A percentile compares a stretch with the other conserved stretches of the same genome.
Evolutionary conservation across 2,888 invertebrate genomes (phyloP).

Genomic region (Eupithecia vulgata): DNA sequence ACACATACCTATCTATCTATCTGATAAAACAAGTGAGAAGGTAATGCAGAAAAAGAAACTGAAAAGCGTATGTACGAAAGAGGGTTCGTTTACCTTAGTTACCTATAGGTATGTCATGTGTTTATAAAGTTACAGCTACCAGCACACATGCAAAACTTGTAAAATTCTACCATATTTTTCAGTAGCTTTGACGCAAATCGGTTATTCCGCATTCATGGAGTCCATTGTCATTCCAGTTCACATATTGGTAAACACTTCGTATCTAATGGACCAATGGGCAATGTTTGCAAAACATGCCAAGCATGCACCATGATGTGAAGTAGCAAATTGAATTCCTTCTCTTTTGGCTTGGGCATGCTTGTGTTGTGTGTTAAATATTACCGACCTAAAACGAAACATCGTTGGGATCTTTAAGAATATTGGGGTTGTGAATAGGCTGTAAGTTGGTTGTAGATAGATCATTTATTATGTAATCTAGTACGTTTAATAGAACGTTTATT

Average conservation of each 20-base stretch:
- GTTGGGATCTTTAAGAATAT: neutral
- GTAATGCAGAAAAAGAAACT: too few relatives aligned
- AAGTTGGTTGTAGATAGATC: too few relatives aligned
- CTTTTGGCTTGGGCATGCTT: neutral
- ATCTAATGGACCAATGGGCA: constrained; percentile 9
- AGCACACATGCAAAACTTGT: too few relatives aligned
- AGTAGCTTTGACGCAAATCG: neutral
- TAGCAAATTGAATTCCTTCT: neutral
- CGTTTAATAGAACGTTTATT: too few relatives aligned
- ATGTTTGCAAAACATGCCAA: constrained; percentile 2
- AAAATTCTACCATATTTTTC: neutral
- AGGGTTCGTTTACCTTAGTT: too few relatives aligned
- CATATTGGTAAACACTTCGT: constrained; percentile 28
- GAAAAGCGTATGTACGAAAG: too few relatives aligned
- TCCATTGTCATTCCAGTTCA: constrained; percentile 22
- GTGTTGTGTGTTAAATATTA: neutral
- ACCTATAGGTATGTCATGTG: too few relatives aligned
- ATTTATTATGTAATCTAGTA: too few relatives aligned
- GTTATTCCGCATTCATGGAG: constrained; percentile 3
- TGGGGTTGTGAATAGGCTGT: too few relatives aligned
- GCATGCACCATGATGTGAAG: neutral
- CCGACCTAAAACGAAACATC: neutral
- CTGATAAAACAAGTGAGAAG: too few relatives aligned
- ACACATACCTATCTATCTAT: too few relatives aligned
- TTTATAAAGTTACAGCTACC: too few relatives aligned